A percentile compares a stretch with the other conserved stretches of the same genome.
Conservation (phyloP, 2,113 vertebrate genomes). For the Rhinopomastus cyanomelas region DNA sequence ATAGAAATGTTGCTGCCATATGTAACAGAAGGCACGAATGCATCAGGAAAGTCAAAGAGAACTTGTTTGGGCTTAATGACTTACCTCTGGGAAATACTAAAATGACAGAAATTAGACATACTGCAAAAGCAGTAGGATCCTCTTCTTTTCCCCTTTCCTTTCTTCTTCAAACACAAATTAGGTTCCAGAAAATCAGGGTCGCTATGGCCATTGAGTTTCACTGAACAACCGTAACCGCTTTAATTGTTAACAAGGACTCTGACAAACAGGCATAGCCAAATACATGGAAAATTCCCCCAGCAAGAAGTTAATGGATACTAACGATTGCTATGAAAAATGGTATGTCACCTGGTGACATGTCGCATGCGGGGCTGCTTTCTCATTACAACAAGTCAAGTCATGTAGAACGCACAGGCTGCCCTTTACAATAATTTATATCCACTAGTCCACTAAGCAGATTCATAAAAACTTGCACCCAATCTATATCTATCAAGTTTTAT, state of each 20-base stretch:
- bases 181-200: neutral
- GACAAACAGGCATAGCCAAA: neutral
- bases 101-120: neutral
- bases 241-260: neutral
- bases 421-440: conserved; percentile 60
- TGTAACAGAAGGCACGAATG: neutral
- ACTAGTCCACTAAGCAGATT: conserved; percentile 33
- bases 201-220: neutral
- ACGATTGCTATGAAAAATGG: neutral
- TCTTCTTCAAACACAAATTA: neutral
- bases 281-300: neutral
- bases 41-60: neutral
- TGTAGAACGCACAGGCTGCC: conserved; percentile 51
- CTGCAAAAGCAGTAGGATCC: neutral
- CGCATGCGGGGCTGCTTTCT: conserved; percentile 33
- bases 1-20: neutral
- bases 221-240: neutral
- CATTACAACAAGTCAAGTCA: conserved; percentile 44
- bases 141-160: neutral
- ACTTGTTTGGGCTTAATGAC: neutral
- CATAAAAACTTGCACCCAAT: conserved; percentile 54
- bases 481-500: conserved; percentile 58
- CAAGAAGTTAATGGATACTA: conserved; percentile 1
- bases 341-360: neutral
- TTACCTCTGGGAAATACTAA: neutral